These are phyloP conservation scores for Megamerina dolium DNA, from an alignment of 2,888 invertebrate species.

Conservation along the genomic window DNA sequence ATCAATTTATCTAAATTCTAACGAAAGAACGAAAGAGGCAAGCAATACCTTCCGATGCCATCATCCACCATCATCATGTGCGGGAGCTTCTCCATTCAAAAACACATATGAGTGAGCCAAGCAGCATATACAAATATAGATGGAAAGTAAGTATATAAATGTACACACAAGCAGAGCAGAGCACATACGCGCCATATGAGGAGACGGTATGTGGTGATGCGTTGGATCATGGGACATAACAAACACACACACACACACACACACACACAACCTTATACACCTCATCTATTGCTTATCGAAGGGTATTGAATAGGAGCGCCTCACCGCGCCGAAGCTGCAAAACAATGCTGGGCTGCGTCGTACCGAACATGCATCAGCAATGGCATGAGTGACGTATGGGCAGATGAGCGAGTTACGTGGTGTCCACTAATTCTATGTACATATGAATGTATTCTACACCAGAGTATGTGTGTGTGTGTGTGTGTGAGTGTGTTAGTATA, in stretches of 20 bases:
- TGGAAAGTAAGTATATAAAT: neutral
- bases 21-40: constrained; percentile 5
- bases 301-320: no score
- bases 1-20: constrained; percentile 27
- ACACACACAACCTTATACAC: no score
- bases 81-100: no score
- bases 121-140: no score
- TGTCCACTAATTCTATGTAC: neutral
- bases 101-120: no score
- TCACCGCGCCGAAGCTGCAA: neutral
- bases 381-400: neutral
- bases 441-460: constrained; percentile 1
- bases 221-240: no score
- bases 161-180: constrained; percentile 2
- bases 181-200: constrained; percentile 13
- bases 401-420: neutral
- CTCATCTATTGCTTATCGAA: no score
- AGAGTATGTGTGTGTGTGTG: neutral
- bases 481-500: neutral
- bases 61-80: constrained; percentile 2
- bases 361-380: neutral
- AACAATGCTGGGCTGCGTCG: neutral
- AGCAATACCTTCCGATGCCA: constrained; percentile 6
- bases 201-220: no score
- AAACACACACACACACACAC: no score